Evolutionary conservation across 2,113 vertebrate species (phyloP), one percentile per base, ranked within the genome.

Genomic region (Zeus faber): DNA sequence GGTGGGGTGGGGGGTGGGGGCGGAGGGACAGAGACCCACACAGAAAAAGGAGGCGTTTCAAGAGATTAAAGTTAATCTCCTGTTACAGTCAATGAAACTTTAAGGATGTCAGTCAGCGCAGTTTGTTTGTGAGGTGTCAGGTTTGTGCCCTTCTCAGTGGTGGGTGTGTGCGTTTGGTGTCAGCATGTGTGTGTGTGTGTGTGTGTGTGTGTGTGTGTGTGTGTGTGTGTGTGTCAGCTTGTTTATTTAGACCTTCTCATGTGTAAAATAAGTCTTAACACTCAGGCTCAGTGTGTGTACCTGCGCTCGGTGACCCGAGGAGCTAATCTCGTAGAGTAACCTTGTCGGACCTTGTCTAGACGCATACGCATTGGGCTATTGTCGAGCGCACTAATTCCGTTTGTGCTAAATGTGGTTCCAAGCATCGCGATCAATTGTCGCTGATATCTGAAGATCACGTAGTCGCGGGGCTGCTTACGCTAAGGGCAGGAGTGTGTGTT

Each of bases 51-150:
- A 4, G 7, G 21, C 17, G 23, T 67, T 71, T 49, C 62, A 20
- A 45, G 44, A 46, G 63, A 65, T 31, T 40, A 50, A 14, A 35
- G 39, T 54, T 46, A n/a, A 48, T 87, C 74, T 84, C 77, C 48
- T 54, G 58, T 84, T 83, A 70, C 84, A 70, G 52, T 57, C 68
- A 55, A 79, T 88, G 66, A 84, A 88, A 82, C 77, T 72, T 85
- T 78, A 70, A 87, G 80, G 64, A 55, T 72, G 74, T 85, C 77
- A 65, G 56, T 76, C 65, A 49, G 51, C 56, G 17, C 58, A 54
- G 56, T 54, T 58, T 64, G 41, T 56, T 60, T 60, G 39, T 13
- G 47, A 65, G 67, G 84, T 84, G 72, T 86, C 84, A 53, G 68
- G 77, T 85, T 85, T 31, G 49, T 23, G 16, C 13, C 37, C 51